Base-by-base conservation (phyloP, 2,113 vertebrate genomes). In the Anoplopoma fimbria region DNA sequence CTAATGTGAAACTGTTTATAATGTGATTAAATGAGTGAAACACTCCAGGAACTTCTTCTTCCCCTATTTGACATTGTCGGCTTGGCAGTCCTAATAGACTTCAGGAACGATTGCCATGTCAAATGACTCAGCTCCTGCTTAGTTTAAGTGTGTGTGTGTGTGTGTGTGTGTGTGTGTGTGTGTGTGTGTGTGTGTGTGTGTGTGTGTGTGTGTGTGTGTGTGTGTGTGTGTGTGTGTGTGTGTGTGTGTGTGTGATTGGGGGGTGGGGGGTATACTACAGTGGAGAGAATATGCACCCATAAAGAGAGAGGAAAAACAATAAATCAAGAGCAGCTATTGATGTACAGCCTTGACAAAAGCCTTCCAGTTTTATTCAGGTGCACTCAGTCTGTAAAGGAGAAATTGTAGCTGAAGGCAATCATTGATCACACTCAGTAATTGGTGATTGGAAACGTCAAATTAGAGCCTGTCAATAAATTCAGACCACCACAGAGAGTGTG, bases 291-390 rank as follows among this genome's bases (percentile, higher is more conserved):
- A 68, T 53, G 49, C 62, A 53, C 42, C 38, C 72, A 77, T 78
- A 49, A 73, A 84, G 58, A 77, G 27, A 73, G 53, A 60, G 67
- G 27, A 72, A 89, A 83, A 78, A 74, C 49, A 57, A 69, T 85
- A 81, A 91, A 93, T 93, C 86, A 80, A 91, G 87, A 87, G 64
- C 61, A 74, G 34, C 25, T 60, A 87, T 80, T 82, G 76, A 89
- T 82, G 74, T 51, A 67, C 61, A 72, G 64, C 79, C 29, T 58
- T 27, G 40, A 88, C 69, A 87, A 71, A 91, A 61, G 53, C 25
- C 55, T 72, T 75, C 29, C 58, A 75, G 69, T 88, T 86, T 77
- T 61, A 69, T 77, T 69, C 65, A 84, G 79, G 40, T 82, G 69
- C 82, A 58, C 31, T 81, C 40, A 60, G 40, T 60, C 60, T 83